Base-by-base conservation (phyloP, 1,140 invertebrate genomes). In the Brachionus rubens region DNA sequence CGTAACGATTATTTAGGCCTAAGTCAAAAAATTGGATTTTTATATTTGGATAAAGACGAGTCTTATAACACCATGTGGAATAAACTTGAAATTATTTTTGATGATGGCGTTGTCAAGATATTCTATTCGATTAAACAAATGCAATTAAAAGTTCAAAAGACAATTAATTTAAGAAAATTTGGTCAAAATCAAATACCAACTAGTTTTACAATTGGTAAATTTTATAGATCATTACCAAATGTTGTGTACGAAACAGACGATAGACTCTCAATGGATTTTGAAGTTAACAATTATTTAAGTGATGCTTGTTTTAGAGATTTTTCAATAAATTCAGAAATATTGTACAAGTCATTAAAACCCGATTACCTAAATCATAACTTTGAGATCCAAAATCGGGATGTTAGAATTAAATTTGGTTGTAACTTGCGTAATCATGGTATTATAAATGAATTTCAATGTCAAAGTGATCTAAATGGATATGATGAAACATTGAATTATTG, bases 261-360 rank as follows among this genome's bases (percentile, higher is more conserved):
- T 10, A 36, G 36, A 40, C 21, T 36, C 2, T 28, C n/a, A 5
- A 19, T 24, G 9, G 36, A 65, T 24, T 65, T 43, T 28, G 33
- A 36, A 2, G 30, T 21, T 26, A 3, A 41, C 6, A 43, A 21
- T 41, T 41, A 43, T 14, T 36, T 65, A 12, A 65, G 59, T 43
- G 59, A 65, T 46, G 40, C 36, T 14, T 65, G 59, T 65, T 46
- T 65, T 26, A 65, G 59, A 28, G 59, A 65, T 43, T 65, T 65
- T 43, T 24, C 28, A 24, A 24, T 41, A 26, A 65, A 65, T n/a
- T 12, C 4, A 12, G 33, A 65, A 43, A 10, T 43, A 0, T 14
- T 65, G 21, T 65, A 43, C 30, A 65, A 65, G 26, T 26, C 59
- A 16, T 19, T 65, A 36, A 65, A 65, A 36, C 19, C 59, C 1